Evolutionary conservation across 2,888 invertebrate genomes (phyloP).

Genomic region (Graphium colonna): DNA sequence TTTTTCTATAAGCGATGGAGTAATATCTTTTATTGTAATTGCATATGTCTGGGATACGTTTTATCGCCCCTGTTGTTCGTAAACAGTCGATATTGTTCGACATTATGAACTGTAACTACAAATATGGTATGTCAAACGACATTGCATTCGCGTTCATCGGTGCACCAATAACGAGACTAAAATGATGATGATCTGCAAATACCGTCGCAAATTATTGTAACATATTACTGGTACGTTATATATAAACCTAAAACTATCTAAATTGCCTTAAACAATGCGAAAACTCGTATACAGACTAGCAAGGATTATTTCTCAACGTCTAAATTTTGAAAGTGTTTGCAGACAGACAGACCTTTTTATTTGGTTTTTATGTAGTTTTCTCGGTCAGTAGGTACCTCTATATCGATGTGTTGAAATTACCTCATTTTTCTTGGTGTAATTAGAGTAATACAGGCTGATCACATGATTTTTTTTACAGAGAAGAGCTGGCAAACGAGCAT

Average conservation of each 20-base stretch:
- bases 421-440: no score
- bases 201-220: conserved; percentile 13
- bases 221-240: neutral
- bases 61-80: neutral
- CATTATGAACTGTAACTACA: neutral
- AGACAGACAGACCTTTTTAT: no score
- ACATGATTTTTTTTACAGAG: no score
- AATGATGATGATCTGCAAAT: conserved; percentile 20
- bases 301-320: neutral
- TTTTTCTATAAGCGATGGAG: no score
- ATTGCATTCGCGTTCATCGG: neutral
- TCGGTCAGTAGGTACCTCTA: no score
- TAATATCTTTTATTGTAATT: no score
- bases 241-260: neutral
- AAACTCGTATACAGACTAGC: neutral
- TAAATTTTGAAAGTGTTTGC: neutral
- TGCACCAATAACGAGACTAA: conserved; percentile 18
- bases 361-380: no score
- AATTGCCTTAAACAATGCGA: neutral
- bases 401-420: no score
- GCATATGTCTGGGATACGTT: no score
- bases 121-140: conserved; percentile 6
- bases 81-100: neutral
- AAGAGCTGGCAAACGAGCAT: no score
- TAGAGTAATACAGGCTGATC: no score